phyloP scores from a whole-genome alignment of 2,888 invertebrate genomes.

The Chrysolina haemoptera region DNA sequence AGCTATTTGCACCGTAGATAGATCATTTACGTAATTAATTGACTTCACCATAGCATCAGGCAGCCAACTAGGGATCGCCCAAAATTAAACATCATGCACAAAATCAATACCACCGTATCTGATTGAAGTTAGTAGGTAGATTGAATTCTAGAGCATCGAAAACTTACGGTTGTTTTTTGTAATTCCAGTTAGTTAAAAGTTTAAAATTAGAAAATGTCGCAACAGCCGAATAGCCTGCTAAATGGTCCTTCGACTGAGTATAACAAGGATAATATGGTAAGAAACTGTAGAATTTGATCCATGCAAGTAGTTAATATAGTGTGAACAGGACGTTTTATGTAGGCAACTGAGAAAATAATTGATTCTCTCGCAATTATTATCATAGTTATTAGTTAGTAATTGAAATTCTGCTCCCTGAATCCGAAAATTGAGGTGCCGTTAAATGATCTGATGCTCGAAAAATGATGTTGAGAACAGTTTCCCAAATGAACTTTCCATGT shows the following conservation, averaged over 20 bases:
- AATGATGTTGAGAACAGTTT: too few species aligned
- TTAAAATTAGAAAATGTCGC: conserved; percentile 54
- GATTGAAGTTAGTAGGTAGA: conserved; percentile 34
- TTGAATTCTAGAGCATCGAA: conserved; percentile 4
- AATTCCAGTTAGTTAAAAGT: conserved; percentile 24
- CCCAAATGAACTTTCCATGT: too few species aligned
- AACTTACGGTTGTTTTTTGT: conserved; percentile 16
- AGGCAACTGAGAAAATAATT: background rate
- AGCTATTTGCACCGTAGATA: conserved; percentile 23
- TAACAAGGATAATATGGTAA: conserved; percentile 57
- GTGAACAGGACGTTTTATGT: background rate
- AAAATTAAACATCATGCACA: conserved; percentile 22
- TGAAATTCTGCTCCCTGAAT: too few species aligned
- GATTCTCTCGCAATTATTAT: too few species aligned
- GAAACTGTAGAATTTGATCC: conserved; percentile 26
- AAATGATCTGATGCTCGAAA: too few species aligned
- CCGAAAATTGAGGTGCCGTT: too few species aligned
- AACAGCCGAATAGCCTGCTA: conserved; percentile 58
- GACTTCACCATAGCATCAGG: conserved; percentile 1
- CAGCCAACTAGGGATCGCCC: conserved; percentile 5
- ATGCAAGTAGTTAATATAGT: background rate
- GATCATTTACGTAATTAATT: conserved; percentile 22
- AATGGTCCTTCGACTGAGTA: conserved; percentile 61
- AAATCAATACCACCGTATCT: conserved; percentile 33
- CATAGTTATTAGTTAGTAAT: too few species aligned